Conservation (phyloP, 2,888 invertebrate species). For the Agrotis clavis region DNA sequence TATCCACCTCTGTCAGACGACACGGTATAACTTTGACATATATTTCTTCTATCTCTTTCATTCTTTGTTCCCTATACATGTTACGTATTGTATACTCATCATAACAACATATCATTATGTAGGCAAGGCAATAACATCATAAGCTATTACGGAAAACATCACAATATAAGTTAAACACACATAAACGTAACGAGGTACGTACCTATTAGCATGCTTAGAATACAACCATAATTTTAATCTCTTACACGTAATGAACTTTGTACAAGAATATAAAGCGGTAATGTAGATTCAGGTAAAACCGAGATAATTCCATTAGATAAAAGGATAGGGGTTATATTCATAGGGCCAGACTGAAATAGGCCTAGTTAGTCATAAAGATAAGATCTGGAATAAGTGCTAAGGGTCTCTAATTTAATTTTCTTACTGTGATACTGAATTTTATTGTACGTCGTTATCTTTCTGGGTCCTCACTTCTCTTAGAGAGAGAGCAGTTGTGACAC, state of each 20-base stretch:
- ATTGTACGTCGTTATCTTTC: background rate
- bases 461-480: background rate
- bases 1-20: too few relatives aligned
- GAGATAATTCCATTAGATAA: slow-evolving; percentile 55
- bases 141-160: too few relatives aligned
- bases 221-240: slow-evolving; percentile 34
- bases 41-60: too few relatives aligned
- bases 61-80: too few relatives aligned
- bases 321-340: slow-evolving; percentile 40
- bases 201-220: background rate
- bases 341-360: slow-evolving; percentile 34
- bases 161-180: too few relatives aligned
- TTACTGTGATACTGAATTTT: background rate
- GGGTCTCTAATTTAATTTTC: slow-evolving; percentile 40
- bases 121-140: too few relatives aligned
- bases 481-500: too few relatives aligned
- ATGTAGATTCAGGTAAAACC: slow-evolving; percentile 52
- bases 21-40: too few relatives aligned
- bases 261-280: slow-evolving; percentile 36
- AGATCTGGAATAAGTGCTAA: slow-evolving; percentile 41
- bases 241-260: slow-evolving; percentile 9
- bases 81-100: too few relatives aligned
- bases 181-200: too few relatives aligned
- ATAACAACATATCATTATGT: too few relatives aligned
- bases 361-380: slow-evolving; percentile 37